A percentile compares a stretch with the other conserved stretches of the same genome.
Evolutionary conservation across 2,797 vertebrate genomes (phyloP).

Genomic region (Salarias fasciatus): DNA sequence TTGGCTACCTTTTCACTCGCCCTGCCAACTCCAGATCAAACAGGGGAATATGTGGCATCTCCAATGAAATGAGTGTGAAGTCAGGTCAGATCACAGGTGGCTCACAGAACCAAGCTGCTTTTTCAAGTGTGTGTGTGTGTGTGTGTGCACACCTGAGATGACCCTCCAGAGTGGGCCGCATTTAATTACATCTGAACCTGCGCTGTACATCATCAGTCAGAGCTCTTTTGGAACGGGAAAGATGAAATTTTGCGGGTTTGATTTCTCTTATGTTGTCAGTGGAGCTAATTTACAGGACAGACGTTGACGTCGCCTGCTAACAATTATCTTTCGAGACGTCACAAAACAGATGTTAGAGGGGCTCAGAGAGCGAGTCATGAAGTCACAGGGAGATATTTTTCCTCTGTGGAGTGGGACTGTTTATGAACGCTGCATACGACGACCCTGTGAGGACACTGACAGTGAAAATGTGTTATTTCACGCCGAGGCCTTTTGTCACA

Average conservation of each 20-base stretch:
- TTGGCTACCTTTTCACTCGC: too few species aligned
- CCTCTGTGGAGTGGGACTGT: conserved; percentile 20
- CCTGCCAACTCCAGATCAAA: too few species aligned
- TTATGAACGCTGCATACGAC: conserved; percentile 28
- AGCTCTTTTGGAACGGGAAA: background rate
- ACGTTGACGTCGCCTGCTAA: conserved; percentile 16
- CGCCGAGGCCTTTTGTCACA: conserved; percentile 7
- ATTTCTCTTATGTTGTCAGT: background rate
- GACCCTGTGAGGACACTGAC: conserved; percentile 24
- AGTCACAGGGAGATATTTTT: conserved; percentile 39
- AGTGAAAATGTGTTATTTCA: conserved; percentile 13
- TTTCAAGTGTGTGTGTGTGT: too few species aligned
- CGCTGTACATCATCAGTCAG: too few species aligned
- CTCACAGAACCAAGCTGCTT: background rate
- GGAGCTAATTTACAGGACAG: background rate
- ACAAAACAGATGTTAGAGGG: conserved; percentile 45
- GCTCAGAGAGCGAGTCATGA: conserved; percentile 41
- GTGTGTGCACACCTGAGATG: too few species aligned
- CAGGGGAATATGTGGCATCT: too few species aligned
- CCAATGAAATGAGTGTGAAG: background rate
- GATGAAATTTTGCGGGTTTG: background rate
- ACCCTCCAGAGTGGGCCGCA: too few species aligned
- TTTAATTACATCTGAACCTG: too few species aligned
- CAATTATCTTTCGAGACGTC: conserved; percentile 25
- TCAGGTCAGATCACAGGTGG: background rate